phyloP scores from a whole-genome alignment of 2,888 invertebrate species.

The Troides helena region DNA sequence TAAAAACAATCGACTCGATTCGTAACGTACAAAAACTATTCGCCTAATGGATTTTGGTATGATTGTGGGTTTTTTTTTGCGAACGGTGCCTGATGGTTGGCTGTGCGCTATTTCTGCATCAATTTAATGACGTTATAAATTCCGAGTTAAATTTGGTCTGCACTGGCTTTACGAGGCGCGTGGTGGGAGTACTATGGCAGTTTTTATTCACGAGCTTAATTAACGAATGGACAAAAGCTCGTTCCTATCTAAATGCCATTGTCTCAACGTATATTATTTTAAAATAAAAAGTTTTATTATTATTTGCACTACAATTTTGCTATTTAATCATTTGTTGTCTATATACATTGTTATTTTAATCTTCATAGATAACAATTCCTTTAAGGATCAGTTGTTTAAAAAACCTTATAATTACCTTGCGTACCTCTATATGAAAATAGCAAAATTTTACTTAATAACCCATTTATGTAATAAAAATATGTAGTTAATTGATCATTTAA shows the following conservation, averaged over 20 bases:
- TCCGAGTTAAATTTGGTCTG: slow-evolving; percentile 60
- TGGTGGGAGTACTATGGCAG: slow-evolving; percentile 12
- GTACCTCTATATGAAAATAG: too few species aligned
- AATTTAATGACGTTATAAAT: slow-evolving; percentile 75
- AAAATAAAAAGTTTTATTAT: neutral
- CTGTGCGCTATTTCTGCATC: slow-evolving; percentile 71
- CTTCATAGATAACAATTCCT: too few species aligned
- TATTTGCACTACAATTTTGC: neutral
- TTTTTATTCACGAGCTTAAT: slow-evolving; percentile 34
- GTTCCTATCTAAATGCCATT: slow-evolving; percentile 19
- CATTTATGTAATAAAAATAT: too few species aligned
- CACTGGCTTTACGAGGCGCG: slow-evolving; percentile 40
- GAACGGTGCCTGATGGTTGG: slow-evolving; percentile 40
- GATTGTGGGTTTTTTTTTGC: slow-evolving; percentile 25
- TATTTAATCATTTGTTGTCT: neutral
- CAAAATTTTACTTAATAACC: too few species aligned
- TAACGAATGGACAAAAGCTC: slow-evolving; percentile 33
- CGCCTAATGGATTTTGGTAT: slow-evolving; percentile 1
- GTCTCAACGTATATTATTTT: neutral
- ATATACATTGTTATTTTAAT: too few species aligned
- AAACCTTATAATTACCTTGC: too few species aligned
- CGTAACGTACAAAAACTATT: slow-evolving; percentile 1
- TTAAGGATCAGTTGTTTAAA: too few species aligned
- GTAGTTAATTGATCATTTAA: neutral
- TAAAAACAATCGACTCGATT: neutral